These are phyloP conservation scores for Ceratina japonica DNA, from an alignment of 1,140 invertebrate genomes.

Conservation along the genomic window DNA sequence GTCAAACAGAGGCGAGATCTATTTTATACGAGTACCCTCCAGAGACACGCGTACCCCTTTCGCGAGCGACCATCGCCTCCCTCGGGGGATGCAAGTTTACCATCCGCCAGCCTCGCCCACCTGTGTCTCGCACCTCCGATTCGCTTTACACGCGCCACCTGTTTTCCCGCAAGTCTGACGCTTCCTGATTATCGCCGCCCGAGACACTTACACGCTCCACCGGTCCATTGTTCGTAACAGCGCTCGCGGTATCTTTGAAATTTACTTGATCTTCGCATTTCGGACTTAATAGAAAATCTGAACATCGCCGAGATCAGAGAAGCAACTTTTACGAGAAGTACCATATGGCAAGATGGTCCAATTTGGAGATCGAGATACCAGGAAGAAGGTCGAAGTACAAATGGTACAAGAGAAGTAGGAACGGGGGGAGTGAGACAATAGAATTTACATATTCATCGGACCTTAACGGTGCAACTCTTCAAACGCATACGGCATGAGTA, in stretches of 20 bases:
- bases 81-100: slow-evolving; percentile 30
- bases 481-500: slow-evolving; percentile 48
- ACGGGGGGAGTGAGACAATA: slow-evolving; percentile 40
- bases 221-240: not conserved
- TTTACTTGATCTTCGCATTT: slow-evolving; percentile 1
- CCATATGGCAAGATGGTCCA: not conserved
- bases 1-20: slow-evolving; percentile 36
- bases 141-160: slow-evolving; percentile 18
- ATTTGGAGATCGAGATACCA: slow-evolving; percentile 37
- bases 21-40: slow-evolving; percentile 49
- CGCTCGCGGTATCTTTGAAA: not conserved
- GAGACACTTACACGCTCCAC: not conserved
- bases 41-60: slow-evolving; percentile 10
- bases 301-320: too few species aligned
- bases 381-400: not conserved
- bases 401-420: not conserved
- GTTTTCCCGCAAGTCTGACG: not conserved
- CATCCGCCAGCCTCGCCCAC: slow-evolving; percentile 20
- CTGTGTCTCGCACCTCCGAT: not conserved
- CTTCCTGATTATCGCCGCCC: slow-evolving; percentile 6
- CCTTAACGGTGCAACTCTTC: slow-evolving; percentile 58
- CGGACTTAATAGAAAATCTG: too few species aligned
- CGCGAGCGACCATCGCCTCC: slow-evolving; percentile 14
- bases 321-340: too few species aligned
- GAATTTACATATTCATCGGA: slow-evolving; percentile 65